phyloP scores from a whole-genome alignment of 1,140 invertebrate species.

The Tachypleus tridentatus region DNA sequence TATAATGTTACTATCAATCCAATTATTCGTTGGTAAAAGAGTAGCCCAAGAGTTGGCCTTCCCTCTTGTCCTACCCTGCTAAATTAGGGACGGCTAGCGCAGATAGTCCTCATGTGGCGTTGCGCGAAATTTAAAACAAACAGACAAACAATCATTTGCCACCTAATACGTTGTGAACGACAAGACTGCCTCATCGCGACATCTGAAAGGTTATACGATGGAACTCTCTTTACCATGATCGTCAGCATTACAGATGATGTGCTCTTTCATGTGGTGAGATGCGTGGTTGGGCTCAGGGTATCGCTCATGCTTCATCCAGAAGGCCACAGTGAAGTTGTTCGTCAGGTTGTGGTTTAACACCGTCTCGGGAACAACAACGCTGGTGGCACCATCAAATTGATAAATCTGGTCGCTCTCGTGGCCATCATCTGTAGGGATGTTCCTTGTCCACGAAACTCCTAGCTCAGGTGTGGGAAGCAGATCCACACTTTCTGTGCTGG shows the following conservation, averaged over 20 bases:
- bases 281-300: slow-evolving; percentile 34
- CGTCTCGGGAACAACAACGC: slow-evolving; percentile 67
- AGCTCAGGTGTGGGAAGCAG: slow-evolving; percentile 71
- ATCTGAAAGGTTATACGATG: too few relatives aligned
- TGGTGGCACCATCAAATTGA: slow-evolving; percentile 77
- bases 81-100: too few relatives aligned
- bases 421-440: slow-evolving; percentile 78
- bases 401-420: slow-evolving; percentile 81
- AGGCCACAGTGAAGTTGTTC: slow-evolving; percentile 69
- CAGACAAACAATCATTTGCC: too few relatives aligned
- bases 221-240: slow-evolving; percentile 61
- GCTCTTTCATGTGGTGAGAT: slow-evolving; percentile 84
- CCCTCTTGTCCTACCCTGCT: too few relatives aligned
- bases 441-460: slow-evolving; percentile 69
- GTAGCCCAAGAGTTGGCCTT: too few relatives aligned
- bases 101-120: too few relatives aligned
- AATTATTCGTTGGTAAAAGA: too few relatives aligned
- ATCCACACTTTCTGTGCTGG: slow-evolving; percentile 56
- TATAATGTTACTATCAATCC: too few relatives aligned
- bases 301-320: slow-evolving; percentile 80
- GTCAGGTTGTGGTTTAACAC: slow-evolving; percentile 50
- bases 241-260: slow-evolving; percentile 89
- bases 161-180: too few relatives aligned
- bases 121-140: too few relatives aligned
- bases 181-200: too few relatives aligned